Conservation (phyloP, 2,113 vertebrate genomes). For the Spheniscus mendiculus region DNA sequence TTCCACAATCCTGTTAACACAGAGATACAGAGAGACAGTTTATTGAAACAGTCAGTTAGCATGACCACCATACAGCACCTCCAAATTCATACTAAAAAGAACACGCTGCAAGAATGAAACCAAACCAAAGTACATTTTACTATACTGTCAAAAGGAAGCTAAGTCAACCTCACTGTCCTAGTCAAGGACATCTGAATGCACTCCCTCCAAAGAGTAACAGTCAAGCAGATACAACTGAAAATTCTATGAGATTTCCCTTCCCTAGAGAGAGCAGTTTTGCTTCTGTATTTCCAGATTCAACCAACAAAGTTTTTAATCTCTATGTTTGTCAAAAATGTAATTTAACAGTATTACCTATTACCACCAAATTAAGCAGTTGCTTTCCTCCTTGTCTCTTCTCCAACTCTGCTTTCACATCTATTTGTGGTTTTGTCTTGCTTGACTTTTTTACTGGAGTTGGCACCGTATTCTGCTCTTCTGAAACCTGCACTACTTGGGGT, state of each 20-base stretch:
- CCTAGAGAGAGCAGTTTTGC: neutral
- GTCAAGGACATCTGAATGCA: neutral
- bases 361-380: constrained; percentile 92
- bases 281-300: neutral
- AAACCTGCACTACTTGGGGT: constrained; percentile 45
- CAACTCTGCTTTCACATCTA: constrained; percentile 90
- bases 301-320: neutral
- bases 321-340: neutral
- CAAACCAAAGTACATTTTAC: neutral
- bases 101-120: neutral
- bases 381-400: constrained; percentile 97
- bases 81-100: neutral
- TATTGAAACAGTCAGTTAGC: neutral
- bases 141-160: neutral
- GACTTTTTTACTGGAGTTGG: constrained; percentile 79
- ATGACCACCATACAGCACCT: neutral
- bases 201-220: neutral
- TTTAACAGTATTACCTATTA: constrained; percentile 86
- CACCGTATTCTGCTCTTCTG: constrained; percentile 75
- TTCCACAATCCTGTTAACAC: neutral
- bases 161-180: neutral
- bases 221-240: neutral
- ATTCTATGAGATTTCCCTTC: neutral
- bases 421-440: constrained; percentile 85
- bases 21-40: neutral